Conservation (phyloP, 2,113 vertebrate genomes). For the Tragelaphus buxtoni region DNA sequence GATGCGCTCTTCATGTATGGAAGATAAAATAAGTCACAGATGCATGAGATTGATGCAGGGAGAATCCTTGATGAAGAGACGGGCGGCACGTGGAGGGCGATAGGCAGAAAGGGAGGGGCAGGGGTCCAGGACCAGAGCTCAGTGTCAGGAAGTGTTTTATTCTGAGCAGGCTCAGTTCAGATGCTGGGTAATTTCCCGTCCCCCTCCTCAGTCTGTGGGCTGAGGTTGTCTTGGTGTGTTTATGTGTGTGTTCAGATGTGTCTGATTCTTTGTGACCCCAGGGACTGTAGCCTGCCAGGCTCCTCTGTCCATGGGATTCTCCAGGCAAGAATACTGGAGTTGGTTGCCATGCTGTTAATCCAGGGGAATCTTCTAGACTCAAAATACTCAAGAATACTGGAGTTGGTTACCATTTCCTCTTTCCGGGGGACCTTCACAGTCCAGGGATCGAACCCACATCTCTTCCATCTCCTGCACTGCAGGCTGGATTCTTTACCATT, state of each 20-base stretch:
- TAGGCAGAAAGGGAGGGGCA: background rate
- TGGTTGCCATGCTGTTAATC: background rate
- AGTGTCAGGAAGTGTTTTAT: background rate
- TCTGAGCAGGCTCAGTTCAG: background rate
- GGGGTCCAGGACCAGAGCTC: background rate
- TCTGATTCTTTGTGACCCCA: too few species aligned
- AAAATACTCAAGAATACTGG: background rate
- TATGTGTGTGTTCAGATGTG: too few species aligned
- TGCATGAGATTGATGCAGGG: rapidly evolving
- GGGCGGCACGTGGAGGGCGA: rapidly evolving
- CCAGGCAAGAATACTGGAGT: background rate
- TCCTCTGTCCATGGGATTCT: background rate
- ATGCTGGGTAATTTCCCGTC: background rate
- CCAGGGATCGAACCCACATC: background rate
- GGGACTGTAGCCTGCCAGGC: too few species aligned
- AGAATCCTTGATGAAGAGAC: too few species aligned
- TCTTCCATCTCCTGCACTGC: background rate
- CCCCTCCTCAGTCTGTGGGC: too few species aligned
- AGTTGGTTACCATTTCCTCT: background rate
- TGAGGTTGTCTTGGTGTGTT: background rate
- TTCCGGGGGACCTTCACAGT: background rate
- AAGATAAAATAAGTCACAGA: background rate
- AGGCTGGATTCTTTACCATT: background rate
- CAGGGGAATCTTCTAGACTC: background rate
- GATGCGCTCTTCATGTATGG: background rate